These are phyloP conservation scores for Philereme transversata DNA, from an alignment of 2,888 invertebrate genomes.

Conservation along the genomic window DNA sequence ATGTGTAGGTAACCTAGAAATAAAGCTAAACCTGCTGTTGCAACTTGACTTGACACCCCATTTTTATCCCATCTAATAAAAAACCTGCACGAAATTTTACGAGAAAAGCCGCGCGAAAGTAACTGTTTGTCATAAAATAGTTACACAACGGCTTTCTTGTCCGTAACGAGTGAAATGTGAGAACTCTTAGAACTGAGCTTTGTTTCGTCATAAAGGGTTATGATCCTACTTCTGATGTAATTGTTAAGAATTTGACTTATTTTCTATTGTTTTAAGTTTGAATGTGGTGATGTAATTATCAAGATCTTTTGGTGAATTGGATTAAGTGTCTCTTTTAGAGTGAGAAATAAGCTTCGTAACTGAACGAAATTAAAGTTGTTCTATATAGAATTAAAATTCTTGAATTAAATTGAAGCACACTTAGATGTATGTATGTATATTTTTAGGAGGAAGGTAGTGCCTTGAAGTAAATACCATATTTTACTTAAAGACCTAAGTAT, in stretches of 20 bases:
- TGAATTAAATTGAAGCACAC: too few relatives aligned
- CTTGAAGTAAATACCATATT: too few relatives aligned
- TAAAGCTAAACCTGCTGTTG: too few relatives aligned
- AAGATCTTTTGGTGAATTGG: constrained; percentile 7
- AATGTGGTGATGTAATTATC: constrained; percentile 17
- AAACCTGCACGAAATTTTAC: not conserved
- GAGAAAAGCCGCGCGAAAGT: constrained; percentile 3
- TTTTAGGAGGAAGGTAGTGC: too few relatives aligned
- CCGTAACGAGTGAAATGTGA: constrained; percentile 31
- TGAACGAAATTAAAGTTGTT: too few relatives aligned
- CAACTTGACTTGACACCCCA: too few relatives aligned
- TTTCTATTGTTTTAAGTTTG: constrained; percentile 25
- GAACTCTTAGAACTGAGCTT: constrained; percentile 25
- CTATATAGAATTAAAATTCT: too few relatives aligned
- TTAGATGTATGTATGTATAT: too few relatives aligned
- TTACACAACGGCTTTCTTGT: constrained; percentile 35
- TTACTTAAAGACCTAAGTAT: too few relatives aligned
- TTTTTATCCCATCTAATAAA: too few relatives aligned
- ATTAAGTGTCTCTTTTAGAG: not conserved
- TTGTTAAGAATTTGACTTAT: constrained; percentile 21
- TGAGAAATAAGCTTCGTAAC: too few relatives aligned
- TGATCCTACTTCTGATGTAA: constrained; percentile 21
- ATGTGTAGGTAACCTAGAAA: too few relatives aligned
- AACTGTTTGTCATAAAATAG: constrained; percentile 15
- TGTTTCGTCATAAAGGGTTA: constrained; percentile 28